Evolutionary conservation across 2,888 invertebrate genomes (phyloP), one percentile per base, ranked within the genome.

Genomic region (Spilarctia lutea): DNA sequence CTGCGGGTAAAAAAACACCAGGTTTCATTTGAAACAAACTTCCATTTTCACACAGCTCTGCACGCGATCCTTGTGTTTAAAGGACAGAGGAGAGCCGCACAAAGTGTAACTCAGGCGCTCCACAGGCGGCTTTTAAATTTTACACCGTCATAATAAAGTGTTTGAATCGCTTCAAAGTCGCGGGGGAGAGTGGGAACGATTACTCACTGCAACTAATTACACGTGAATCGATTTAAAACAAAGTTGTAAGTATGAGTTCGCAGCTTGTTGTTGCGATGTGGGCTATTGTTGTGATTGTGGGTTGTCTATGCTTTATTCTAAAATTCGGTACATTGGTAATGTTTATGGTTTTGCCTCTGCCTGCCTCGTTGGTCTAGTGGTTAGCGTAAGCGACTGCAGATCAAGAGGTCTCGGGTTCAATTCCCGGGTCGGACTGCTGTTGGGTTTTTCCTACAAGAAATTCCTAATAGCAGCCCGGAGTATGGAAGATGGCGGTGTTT

Each of bases 11-110:
- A 78, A 45, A 84, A 87, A 80, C 68, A 75, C 67, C 72, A 75
- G 81, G 84, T 84, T 78, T 83, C 83, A 79, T 77, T 80, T 75
- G 79, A 81, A 81, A 80, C 81, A 75, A 83, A 87, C 83, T 86
- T 83, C 77, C 82, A 82, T 85, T 85, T 87, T 88, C 86, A 83
- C 87, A 84, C 85, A 77, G 70, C 71, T 74, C 73, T 69, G 83
- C 91, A 90, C 91, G 91, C 91, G 84, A 91, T 84, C 75, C 75
- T 69, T 75, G 79, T 85, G 86, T 90, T 72, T 87, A 89, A 85
- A 87, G 86, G 79, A 81, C 82, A 81, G 72, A 65, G 70, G 75
- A 78, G 76, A 76, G 74, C 65, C 70, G 63, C 71, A 70, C 79
- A 70, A 76, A 78, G 72, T 79, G 76, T 75, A 48, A 76, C 72